Base-by-base conservation (phyloP, 2,797 vertebrate species). In the Hylomyscus alleni region DNA sequence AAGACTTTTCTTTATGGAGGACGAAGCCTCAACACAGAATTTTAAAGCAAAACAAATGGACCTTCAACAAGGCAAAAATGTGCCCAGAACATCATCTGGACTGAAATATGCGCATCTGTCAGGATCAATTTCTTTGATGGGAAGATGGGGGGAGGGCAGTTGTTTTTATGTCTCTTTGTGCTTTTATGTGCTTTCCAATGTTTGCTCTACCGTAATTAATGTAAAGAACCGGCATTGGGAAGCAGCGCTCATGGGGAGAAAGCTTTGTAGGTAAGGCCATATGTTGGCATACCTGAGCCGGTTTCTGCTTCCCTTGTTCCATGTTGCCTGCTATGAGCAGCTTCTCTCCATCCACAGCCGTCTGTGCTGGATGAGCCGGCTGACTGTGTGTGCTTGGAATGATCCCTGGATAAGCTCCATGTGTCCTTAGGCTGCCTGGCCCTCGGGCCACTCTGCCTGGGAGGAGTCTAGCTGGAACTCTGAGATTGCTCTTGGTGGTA, bases 261-360 rank as follows among this genome's bases (percentile, higher is more conserved):
- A 0, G 0, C 58, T 8, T 34, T 67, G 14, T 7, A n/a, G 84
- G 34, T 1, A 19, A 22, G 56, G 76, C 1, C 3, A 2, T 40
- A n/a, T 9, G 37, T 44, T 13, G 19, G 78, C 34, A 12, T 0
- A 1, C 34, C 4, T 4, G 9, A 1, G 9, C 34, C 37, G 0
- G 14, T 22, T 76, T 29, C 26, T 8, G 11, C 8, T 20, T 19
- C 6, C 31, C n/a, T 54, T 54, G 26, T 0, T 26, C 1, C 12
- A 0, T 5, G 24, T 0, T 6, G 3, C 76, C 54, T 7, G 65
- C 72, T 7, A 4, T 4, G 14, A 4, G 47, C 52, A 2, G 3
- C 40, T 1, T 9, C 2, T 47, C n/a, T 52, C 20, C 2, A 0
- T 2, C 52, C 8, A 2, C 13, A 0, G 6, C 20, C 2, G 2